Percentiles rank a stretch among this genome's conserved stretches.
phyloP scores from a whole-genome alignment of 2,113 vertebrate species.

The Nipponia nippon region DNA sequence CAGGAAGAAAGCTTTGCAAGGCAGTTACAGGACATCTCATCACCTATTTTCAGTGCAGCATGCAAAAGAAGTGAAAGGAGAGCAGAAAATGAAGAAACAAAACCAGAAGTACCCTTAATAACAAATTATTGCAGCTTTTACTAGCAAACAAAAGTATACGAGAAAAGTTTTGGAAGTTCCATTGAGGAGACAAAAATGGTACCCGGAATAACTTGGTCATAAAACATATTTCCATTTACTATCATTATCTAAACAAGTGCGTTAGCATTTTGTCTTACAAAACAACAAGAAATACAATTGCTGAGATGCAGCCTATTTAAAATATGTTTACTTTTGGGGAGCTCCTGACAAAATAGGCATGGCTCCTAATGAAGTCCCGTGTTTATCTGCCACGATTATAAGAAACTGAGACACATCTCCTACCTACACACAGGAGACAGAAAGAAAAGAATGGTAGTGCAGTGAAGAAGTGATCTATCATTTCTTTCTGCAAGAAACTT shows the following conservation, averaged over 20 bases:
- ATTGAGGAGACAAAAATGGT: background rate
- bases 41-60: background rate
- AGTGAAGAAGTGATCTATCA: slow-evolving; percentile 10
- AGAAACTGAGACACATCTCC: slow-evolving; percentile 41
- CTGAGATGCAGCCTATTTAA: slow-evolving; percentile 24
- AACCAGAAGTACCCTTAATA: background rate
- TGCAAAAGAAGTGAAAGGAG: background rate
- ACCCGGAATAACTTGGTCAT: slow-evolving; percentile 9
- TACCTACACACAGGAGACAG: background rate
- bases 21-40: background rate
- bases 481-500: slow-evolving; percentile 41
- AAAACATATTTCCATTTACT: slow-evolving; percentile 36
- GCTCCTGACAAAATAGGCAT: background rate
- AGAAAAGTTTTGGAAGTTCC: slow-evolving; percentile 15
- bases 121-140: slow-evolving; percentile 8
- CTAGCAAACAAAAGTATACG: slow-evolving; percentile 8
- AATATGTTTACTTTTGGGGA: background rate
- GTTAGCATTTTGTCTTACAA: slow-evolving; percentile 15
- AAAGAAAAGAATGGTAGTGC: background rate
- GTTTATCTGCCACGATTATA: slow-evolving; percentile 27
- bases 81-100: slow-evolving; percentile 6
- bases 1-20: background rate
- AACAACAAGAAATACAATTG: background rate
- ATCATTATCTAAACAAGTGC: slow-evolving; percentile 27
- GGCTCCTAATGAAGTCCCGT: background rate